These are phyloP conservation scores for Cyprinodon brontotheroides DNA, from an alignment of 2,113 vertebrate species.

Conservation along the genomic window DNA sequence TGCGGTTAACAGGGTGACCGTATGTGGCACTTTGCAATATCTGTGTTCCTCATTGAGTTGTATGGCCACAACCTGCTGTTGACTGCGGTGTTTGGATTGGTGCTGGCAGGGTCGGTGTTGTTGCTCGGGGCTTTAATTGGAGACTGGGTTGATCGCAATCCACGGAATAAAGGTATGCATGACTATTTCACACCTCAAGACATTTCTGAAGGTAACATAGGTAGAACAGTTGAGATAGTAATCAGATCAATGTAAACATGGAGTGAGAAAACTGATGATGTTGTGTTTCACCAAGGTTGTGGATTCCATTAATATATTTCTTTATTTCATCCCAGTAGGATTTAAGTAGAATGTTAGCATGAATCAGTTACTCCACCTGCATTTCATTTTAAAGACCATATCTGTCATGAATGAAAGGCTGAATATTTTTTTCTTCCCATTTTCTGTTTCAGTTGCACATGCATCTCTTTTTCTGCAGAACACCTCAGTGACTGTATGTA, in stretches of 20 bases:
- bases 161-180: constrained; percentile 80
- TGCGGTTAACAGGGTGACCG: constrained; percentile 74
- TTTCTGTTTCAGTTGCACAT: constrained; percentile 74
- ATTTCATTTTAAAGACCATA: not conserved
- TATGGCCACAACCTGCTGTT: constrained; percentile 77
- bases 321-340: constrained; percentile 16
- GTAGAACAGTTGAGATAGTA: not conserved
- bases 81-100: constrained; percentile 79
- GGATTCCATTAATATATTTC: constrained; percentile 32
- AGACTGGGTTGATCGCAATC: constrained; percentile 83
- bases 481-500: constrained; percentile 79
- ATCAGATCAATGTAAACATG: constrained; percentile 38
- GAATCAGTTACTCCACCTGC: constrained; percentile 9
- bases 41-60: constrained; percentile 82
- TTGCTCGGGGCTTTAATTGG: constrained; percentile 82
- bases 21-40: constrained; percentile 84
- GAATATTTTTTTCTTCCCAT: constrained; percentile 36
- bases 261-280: constrained; percentile 21
- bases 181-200: constrained; percentile 7
- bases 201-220: constrained; percentile 1
- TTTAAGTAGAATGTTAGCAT: constrained; percentile 15
- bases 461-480: constrained; percentile 82
- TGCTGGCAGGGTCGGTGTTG: constrained; percentile 80
- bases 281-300: constrained; percentile 17
- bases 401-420: constrained; percentile 20